phyloP scores from a whole-genome alignment of 2,888 invertebrate species.

The Arrhopalites spinosus region DNA sequence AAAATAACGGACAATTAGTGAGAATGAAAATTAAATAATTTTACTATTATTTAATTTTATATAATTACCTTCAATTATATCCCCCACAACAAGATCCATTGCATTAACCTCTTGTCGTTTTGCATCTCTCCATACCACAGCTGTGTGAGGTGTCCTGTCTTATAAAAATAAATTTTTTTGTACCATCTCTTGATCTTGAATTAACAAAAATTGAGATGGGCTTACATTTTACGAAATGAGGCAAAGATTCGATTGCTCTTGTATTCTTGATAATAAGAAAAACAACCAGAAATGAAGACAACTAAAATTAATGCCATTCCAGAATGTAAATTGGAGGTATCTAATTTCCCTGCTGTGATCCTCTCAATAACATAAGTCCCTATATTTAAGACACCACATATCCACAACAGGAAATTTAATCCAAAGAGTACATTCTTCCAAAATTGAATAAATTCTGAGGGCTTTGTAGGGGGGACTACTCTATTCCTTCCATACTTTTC shows the following conservation, averaged over 20 bases:
- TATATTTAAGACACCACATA: constrained; percentile 61
- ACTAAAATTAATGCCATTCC: constrained; percentile 33
- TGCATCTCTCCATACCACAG: constrained; percentile 62
- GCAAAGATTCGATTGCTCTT: constrained; percentile 31
- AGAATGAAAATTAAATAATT: too few relatives aligned
- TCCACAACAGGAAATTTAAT: constrained; percentile 62
- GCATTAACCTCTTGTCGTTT: constrained; percentile 66
- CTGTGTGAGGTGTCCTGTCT: constrained; percentile 2
- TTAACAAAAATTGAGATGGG: too few relatives aligned
- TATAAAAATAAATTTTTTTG: too few relatives aligned
- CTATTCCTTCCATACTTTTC: constrained; percentile 60
- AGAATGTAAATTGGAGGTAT: constrained; percentile 61
- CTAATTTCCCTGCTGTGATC: constrained; percentile 60
- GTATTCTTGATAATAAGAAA: constrained; percentile 37
- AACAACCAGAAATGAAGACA: constrained; percentile 34
- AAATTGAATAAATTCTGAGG: constrained; percentile 64
- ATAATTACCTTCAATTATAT: constrained; percentile 68
- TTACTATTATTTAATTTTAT: too few relatives aligned
- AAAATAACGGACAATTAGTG: too few relatives aligned
- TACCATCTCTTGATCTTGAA: too few relatives aligned
- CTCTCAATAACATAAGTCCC: constrained; percentile 60
- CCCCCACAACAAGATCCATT: constrained; percentile 64
- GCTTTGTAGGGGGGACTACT: constrained; percentile 61
- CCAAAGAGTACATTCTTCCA: constrained; percentile 64
- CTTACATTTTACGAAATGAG: constrained; percentile 26